Conservation (phyloP, 2,797 vertebrate species). For the Helicolenus hilgendorfi region DNA sequence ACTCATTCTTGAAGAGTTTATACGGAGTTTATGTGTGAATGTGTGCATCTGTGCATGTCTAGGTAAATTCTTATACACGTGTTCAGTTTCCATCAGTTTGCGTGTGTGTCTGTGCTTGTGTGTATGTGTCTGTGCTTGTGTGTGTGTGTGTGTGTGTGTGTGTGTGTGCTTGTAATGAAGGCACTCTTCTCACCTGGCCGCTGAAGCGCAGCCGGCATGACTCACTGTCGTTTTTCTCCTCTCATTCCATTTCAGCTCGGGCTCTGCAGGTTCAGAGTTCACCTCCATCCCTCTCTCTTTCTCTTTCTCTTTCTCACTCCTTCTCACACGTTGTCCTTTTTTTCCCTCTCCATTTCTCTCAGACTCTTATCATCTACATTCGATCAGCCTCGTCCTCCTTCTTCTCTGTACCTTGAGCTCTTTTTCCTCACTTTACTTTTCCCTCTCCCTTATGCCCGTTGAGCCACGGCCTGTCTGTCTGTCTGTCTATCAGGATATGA, state of each 20-base stretch:
- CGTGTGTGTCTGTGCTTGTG: background rate
- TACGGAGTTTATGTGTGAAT: background rate
- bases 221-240: constrained; percentile 61
- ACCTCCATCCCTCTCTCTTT: constrained; percentile 23
- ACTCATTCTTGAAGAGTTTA: constrained; percentile 7
- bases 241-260: constrained; percentile 71
- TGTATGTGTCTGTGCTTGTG: background rate
- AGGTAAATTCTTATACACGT: background rate
- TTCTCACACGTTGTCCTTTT: background rate
- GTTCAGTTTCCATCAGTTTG: background rate
- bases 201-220: constrained; percentile 63
- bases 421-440: constrained; percentile 35
- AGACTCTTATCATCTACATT: constrained; percentile 28
- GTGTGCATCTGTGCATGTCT: background rate
- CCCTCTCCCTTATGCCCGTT: constrained; percentile 3
- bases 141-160: background rate
- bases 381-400: constrained; percentile 18
- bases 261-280: constrained; percentile 75
- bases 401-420: constrained; percentile 3
- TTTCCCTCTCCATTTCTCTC: background rate
- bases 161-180: constrained; percentile 17
- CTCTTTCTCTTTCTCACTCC: background rate
- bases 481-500: constrained; percentile 73
- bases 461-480: constrained; percentile 37
- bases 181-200: constrained; percentile 51